A percentile compares a stretch with the other conserved stretches of the same genome.
These are phyloP conservation scores for Stenodera caucasica DNA, from an alignment of 2,888 invertebrate species.

Conservation along the genomic window DNA sequence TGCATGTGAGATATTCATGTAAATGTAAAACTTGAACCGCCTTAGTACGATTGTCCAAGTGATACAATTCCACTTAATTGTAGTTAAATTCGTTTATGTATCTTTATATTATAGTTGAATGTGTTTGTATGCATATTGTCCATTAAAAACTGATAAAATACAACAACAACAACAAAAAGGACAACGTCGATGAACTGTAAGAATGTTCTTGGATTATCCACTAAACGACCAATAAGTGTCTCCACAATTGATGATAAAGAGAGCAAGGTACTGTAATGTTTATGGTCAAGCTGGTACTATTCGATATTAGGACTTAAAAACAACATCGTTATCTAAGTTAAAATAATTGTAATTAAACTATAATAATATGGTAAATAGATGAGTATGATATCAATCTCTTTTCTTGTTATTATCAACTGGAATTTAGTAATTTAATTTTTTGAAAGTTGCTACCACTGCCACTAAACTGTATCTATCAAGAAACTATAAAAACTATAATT, in stretches of 20 bases:
- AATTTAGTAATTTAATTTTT: not conserved
- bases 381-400: not conserved
- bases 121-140: constrained; percentile 12
- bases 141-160: constrained; percentile 19
- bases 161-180: not conserved
- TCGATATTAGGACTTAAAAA: constrained; percentile 4
- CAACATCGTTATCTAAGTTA: constrained; percentile 7
- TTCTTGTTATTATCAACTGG: not conserved
- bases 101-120: constrained; percentile 11
- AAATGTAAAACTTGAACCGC: constrained; percentile 19
- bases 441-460: not conserved
- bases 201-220: constrained; percentile 9
- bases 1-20: constrained; percentile 26
- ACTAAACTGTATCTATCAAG: not conserved
- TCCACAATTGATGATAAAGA: constrained; percentile 16
- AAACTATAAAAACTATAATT: not conserved
- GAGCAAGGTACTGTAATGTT: constrained; percentile 15
- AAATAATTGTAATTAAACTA: constrained; percentile 7
- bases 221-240: constrained; percentile 16
- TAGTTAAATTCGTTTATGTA: constrained; percentile 17
- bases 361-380: not conserved
- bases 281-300: constrained; percentile 11
- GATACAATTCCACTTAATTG: constrained; percentile 24
- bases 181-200: constrained; percentile 9
- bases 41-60: constrained; percentile 17